These are phyloP conservation scores for Acromyrmex charruanus DNA, from an alignment of 1,140 invertebrate genomes.

Conservation along the genomic window DNA sequence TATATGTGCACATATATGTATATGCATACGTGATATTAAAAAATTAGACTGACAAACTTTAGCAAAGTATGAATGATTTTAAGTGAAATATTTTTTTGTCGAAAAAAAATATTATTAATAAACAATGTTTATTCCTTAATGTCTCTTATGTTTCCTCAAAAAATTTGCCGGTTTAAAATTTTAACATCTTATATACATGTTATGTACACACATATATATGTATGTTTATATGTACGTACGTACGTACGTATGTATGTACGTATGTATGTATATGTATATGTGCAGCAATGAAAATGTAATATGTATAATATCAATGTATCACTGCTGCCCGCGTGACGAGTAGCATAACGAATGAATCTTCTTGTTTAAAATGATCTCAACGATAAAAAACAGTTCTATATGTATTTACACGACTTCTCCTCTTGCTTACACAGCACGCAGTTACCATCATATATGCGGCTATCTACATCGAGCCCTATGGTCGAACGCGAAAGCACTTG, in stretches of 20 bases:
- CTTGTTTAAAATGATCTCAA: slow-evolving; percentile 68
- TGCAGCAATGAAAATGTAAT: slow-evolving; percentile 56
- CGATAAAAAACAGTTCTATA: slow-evolving; percentile 77
- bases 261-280: slow-evolving; percentile 45
- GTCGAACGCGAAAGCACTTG: slow-evolving; percentile 46
- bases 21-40: slow-evolving; percentile 52
- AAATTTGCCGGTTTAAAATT: slow-evolving; percentile 48
- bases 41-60: neutral
- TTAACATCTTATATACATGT: slow-evolving; percentile 51
- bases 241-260: slow-evolving; percentile 41
- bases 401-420: slow-evolving; percentile 70
- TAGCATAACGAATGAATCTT: slow-evolving; percentile 72
- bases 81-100: neutral
- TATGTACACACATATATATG: slow-evolving; percentile 18
- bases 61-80: neutral
- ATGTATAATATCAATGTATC: slow-evolving; percentile 60
- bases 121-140: neutral
- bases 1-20: slow-evolving; percentile 65
- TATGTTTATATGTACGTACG: slow-evolving; percentile 20
- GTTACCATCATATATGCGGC: slow-evolving; percentile 37
- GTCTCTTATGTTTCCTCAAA: neutral
- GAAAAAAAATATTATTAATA: neutral
- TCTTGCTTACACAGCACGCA: slow-evolving; percentile 57
- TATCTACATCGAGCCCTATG: slow-evolving; percentile 57
- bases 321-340: slow-evolving; percentile 73